Evolutionary conservation across 2,797 vertebrate species (phyloP).

Genomic region (Limnodromus scolopaceus): DNA sequence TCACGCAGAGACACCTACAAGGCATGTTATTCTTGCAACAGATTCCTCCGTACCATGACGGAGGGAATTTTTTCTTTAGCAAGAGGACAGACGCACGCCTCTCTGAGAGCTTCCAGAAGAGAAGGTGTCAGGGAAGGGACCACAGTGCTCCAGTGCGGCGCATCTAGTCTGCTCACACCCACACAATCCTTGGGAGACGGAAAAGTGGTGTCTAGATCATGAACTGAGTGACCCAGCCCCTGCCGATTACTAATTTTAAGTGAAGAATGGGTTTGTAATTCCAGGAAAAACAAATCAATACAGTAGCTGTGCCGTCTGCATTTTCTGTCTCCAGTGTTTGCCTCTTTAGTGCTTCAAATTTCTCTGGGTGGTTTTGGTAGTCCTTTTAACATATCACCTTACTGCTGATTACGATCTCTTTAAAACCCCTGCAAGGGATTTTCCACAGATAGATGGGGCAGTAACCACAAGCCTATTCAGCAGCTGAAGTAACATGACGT

Average conservation of each 20-base stretch:
- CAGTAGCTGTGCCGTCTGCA: fast-evolving
- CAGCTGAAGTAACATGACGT: background rate
- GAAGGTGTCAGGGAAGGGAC: background rate
- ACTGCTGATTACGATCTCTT: background rate
- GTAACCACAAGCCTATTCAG: background rate
- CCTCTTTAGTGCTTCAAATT: background rate
- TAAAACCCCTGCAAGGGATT: background rate
- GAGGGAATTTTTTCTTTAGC: background rate
- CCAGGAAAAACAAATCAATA: conserved; percentile 34
- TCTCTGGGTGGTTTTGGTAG: background rate
- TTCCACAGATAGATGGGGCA: background rate
- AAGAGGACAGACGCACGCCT: background rate
- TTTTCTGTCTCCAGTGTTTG: background rate
- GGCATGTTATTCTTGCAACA: background rate
- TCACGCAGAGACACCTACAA: background rate
- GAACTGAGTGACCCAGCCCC: background rate
- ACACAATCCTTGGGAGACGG: background rate
- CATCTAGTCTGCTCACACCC: background rate
- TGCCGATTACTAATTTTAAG: background rate
- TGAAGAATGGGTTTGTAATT: background rate
- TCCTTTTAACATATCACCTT: conserved; percentile 30
- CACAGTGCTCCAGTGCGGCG: background rate
- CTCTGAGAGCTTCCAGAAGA: background rate
- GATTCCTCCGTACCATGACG: background rate
- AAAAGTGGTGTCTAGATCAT: background rate